These are phyloP conservation scores for Meda fulgida DNA, from an alignment of 2,797 vertebrate genomes.

Conservation along the genomic window DNA sequence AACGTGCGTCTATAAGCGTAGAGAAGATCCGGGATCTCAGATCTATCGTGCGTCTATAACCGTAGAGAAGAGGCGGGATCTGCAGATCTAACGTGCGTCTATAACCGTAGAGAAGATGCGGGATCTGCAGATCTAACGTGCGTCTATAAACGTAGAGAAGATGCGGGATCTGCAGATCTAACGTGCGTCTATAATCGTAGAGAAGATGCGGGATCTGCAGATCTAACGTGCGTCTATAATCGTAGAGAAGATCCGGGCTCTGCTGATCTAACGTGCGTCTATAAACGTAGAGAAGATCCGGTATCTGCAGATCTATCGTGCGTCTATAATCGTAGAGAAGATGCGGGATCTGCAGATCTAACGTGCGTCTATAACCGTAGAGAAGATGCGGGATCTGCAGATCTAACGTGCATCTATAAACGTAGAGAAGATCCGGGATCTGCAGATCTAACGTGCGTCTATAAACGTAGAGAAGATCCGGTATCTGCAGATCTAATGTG, in stretches of 20 bases:
- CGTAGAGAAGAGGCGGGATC: constrained; percentile 74
- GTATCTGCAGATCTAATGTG: constrained; percentile 62
- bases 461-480: constrained; percentile 73
- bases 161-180: constrained; percentile 72
- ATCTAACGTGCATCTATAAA: not conserved
- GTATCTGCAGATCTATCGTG: constrained; percentile 62
- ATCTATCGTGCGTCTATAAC: not conserved
- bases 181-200: constrained; percentile 56
- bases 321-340: constrained; percentile 67
- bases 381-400: constrained; percentile 75
- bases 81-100: constrained; percentile 54
- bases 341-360: constrained; percentile 72
- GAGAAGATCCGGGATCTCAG: constrained; percentile 77
- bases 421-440: constrained; percentile 74
- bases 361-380: constrained; percentile 56
- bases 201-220: constrained; percentile 75
- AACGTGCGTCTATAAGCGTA: constrained; percentile 45
- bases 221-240: not conserved
- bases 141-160: constrained; percentile 67
- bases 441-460: constrained; percentile 54
- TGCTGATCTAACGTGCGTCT: constrained; percentile 61
- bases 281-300: constrained; percentile 73
- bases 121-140: constrained; percentile 62
- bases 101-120: constrained; percentile 73
- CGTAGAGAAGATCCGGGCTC: constrained; percentile 74